Conservation (phyloP, 92 coral and sea anemone species). For the Epizoanthus ramosus region DNA sequence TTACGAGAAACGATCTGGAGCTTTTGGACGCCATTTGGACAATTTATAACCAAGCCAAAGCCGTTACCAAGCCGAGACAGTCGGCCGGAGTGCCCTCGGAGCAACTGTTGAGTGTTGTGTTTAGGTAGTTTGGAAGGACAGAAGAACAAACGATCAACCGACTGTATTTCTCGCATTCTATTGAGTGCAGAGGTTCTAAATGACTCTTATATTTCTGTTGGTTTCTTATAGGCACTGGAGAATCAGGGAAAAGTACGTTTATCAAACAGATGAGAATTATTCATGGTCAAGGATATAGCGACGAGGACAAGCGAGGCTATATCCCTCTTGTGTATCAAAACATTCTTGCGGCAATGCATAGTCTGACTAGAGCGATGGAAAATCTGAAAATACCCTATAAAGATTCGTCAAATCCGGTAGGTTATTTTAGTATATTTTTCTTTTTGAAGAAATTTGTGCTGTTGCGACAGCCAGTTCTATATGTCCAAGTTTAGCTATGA, state of each 20-base stretch:
- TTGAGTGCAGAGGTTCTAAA: slow-evolving; percentile 10
- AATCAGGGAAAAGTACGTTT: slow-evolving; percentile 99
- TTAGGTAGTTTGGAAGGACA: slow-evolving; percentile 1
- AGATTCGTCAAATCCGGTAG: slow-evolving; percentile 88
- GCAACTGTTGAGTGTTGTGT: slow-evolving; percentile 8
- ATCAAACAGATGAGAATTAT: slow-evolving; percentile 99
- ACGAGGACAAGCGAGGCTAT: slow-evolving; percentile 95
- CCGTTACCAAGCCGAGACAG: slow-evolving; percentile 31
- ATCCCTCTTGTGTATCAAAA: slow-evolving; percentile 94
- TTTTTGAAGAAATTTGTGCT: slow-evolving; percentile 37
- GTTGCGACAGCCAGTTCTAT: not conserved
- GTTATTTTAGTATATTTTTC: slow-evolving; percentile 31
- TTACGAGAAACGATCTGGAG: slow-evolving; percentile 14
- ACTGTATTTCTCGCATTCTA: slow-evolving; percentile 5
- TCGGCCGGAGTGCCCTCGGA: not conserved
- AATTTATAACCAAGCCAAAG: slow-evolving; percentile 10
- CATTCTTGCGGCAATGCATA: slow-evolving; percentile 95
- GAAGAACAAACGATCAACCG: slow-evolving; percentile 6
- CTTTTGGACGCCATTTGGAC: slow-evolving; percentile 31
- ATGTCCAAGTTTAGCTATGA: slow-evolving; percentile 2
- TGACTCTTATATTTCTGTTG: slow-evolving; percentile 10
- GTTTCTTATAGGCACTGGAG: slow-evolving; percentile 87
- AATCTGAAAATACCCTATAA: slow-evolving; percentile 90
- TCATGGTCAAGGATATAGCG: slow-evolving; percentile 99
- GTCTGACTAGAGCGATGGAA: slow-evolving; percentile 97